Percentiles rank a stretch among this genome's conserved stretches.
These are phyloP conservation scores for Zhengitettix transpicula DNA, from an alignment of 2,888 invertebrate genomes.

Conservation along the genomic window DNA sequence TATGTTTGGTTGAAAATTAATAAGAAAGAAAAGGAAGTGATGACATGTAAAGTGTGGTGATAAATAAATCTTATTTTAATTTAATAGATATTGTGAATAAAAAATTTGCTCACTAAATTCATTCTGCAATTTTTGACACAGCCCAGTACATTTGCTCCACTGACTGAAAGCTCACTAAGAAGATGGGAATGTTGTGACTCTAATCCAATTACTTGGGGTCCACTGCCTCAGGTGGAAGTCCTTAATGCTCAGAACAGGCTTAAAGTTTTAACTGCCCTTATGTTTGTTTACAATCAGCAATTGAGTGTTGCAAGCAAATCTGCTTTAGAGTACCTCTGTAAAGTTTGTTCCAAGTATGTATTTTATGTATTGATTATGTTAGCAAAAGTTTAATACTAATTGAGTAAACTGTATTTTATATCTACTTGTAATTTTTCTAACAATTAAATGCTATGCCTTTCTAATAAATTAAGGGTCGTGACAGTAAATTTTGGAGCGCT, in stretches of 20 bases:
- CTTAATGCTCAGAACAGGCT: conserved; percentile 84
- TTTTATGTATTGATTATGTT: not conserved
- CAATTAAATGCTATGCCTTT: too few relatives aligned
- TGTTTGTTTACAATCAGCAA: conserved; percentile 78
- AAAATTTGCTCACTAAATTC: too few relatives aligned
- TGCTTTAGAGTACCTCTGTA: conserved; percentile 63
- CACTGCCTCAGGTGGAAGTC: conserved; percentile 72
- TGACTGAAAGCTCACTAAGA: conserved; percentile 69
- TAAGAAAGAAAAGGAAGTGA: too few relatives aligned
- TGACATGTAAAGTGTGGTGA: too few relatives aligned
- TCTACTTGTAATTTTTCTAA: too few relatives aligned
- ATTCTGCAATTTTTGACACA: conserved; percentile 19
- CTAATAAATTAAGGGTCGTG: too few relatives aligned
- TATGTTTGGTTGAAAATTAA: too few relatives aligned
- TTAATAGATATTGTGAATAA: too few relatives aligned
- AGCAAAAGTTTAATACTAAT: too few relatives aligned
- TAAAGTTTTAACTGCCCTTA: conserved; percentile 73
- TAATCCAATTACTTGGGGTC: conserved; percentile 79
- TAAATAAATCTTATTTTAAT: too few relatives aligned
- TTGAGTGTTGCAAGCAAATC: conserved; percentile 63
- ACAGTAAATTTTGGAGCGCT: too few relatives aligned
- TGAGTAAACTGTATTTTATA: too few relatives aligned
- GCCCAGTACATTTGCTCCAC: conserved; percentile 57
- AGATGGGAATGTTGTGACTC: conserved; percentile 81
- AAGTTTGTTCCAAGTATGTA: conserved; percentile 57